Percentiles rank a stretch among this genome's conserved stretches.
phyloP scores from a whole-genome alignment of 2,888 invertebrate species.

The Himalopsyche kuldschensis region DNA sequence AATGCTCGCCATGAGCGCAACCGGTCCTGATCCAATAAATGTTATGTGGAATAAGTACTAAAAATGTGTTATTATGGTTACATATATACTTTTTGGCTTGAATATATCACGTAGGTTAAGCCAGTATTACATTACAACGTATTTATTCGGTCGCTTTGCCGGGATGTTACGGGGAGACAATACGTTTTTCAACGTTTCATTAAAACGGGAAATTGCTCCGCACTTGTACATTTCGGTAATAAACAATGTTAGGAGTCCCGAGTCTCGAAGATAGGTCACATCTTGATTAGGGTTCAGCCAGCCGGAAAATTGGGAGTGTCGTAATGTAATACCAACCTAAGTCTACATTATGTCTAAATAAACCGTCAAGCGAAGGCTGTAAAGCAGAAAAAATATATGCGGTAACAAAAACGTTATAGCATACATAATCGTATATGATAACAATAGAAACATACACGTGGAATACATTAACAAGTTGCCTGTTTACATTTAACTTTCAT shows the following conservation, averaged over 20 bases:
- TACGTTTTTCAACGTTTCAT: not conserved
- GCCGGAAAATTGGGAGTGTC: conserved; percentile 38
- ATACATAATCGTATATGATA: too few species aligned
- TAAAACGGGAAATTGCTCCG: not conserved
- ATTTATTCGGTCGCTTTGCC: not conserved
- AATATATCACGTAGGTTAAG: not conserved
- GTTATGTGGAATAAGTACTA: too few species aligned
- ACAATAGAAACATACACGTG: too few species aligned
- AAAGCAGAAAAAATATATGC: too few species aligned
- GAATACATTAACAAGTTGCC: too few species aligned
- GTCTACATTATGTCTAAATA: not conserved
- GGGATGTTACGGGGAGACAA: not conserved
- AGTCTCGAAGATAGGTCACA: conserved; percentile 13
- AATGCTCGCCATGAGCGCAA: too few species aligned
- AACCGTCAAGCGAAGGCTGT: too few species aligned
- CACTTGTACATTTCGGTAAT: not conserved
- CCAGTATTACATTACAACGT: conserved; percentile 1
- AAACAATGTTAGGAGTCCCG: not conserved
- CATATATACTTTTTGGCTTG: not conserved
- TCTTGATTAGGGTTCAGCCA: conserved; percentile 39
- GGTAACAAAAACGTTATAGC: too few species aligned
- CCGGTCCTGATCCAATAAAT: too few species aligned
- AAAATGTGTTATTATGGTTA: too few species aligned
- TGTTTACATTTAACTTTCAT: too few species aligned
- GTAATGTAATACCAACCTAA: not conserved